Evolutionary conservation across 1,140 invertebrate species (phyloP).

Genomic region (Linepithema humile): DNA sequence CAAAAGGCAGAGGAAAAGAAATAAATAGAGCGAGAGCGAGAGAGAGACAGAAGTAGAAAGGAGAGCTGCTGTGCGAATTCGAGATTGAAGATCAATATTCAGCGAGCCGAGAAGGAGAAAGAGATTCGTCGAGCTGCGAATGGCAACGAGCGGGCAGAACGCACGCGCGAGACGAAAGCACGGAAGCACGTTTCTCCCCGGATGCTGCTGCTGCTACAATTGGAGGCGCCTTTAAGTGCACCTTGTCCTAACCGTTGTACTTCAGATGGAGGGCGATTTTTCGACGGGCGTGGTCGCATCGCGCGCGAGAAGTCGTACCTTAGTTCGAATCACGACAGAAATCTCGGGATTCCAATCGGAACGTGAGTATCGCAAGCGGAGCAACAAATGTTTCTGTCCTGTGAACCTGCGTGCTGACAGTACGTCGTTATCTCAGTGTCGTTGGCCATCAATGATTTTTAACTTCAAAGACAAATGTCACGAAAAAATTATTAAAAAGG

Average conservation of each 20-base stretch:
- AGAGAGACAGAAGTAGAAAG: neutral
- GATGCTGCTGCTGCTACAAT: slow-evolving; percentile 28
- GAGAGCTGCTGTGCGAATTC: slow-evolving; percentile 43
- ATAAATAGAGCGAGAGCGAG: neutral
- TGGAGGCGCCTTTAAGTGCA: slow-evolving; percentile 36
- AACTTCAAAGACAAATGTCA: too few species aligned
- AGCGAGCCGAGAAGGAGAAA: slow-evolving; percentile 51
- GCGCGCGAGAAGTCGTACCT: neutral
- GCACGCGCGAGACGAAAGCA: slow-evolving; percentile 65
- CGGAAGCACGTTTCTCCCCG: slow-evolving; percentile 9
- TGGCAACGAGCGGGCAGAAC: slow-evolving; percentile 57
- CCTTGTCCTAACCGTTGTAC: slow-evolving; percentile 2
- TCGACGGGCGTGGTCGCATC: slow-evolving; percentile 31
- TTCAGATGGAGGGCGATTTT: slow-evolving; percentile 38
- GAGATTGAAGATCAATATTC: slow-evolving; percentile 74
- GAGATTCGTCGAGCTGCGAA: slow-evolving; percentile 52
- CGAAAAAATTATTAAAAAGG: neutral
- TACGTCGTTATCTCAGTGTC: slow-evolving; percentile 26
- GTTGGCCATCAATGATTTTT: too few species aligned
- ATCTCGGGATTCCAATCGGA: neutral
- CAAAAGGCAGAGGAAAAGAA: neutral
- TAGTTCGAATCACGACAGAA: too few species aligned
- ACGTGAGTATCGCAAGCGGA: slow-evolving; percentile 29
- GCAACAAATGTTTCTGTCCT: neutral
- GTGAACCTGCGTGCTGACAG: neutral